Base-by-base conservation (phyloP, 2,888 invertebrate species). In the Drosophila rubida region DNA sequence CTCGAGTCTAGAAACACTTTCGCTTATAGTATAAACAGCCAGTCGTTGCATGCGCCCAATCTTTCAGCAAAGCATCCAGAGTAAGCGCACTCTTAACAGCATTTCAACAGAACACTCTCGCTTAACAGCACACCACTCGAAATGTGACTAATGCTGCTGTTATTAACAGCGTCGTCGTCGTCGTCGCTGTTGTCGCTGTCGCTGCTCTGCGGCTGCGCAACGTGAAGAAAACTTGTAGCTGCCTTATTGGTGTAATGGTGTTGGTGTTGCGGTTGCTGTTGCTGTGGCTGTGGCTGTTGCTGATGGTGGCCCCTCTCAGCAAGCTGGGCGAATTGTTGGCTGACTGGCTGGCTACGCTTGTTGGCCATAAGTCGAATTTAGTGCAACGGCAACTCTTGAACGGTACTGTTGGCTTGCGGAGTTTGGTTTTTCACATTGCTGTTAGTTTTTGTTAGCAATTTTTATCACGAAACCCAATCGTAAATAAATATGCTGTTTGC, bases 371-470 rank as follows among this genome's bases (percentile, higher is more conserved):
- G 69, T 71, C 78, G 78, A 81, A 90, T 85, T 91, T 90, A 91
- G 91, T 91, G 90, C 90, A 91, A 88, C 90, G 90, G 87, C 90
- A 88, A 89, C 92, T 91, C 89, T 91, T 89, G 91, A 90, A 90
- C 88, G 88, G 90, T 90, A 90, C 90, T 89, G 92, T 91, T 91
- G 90, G 86, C 74, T 84, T 76, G 75, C 90, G 89, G 87, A 27
- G 39, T 72, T 53, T 35, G 19, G 62, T 58, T 48, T 53, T 46
- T 23, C 35, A 67, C 51, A 54, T 23, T 50, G 44, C 55, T 70
- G 37, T 62, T 66, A 65, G 41, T 58, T 25, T 42, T 35, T 50
- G 42, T 44, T 44, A 16, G 37, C 48, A 30, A 45, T 41, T 59
- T 30, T 27, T 32, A 41, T 16, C 11, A 13, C 14, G 32, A 9